Conservation (phyloP, 2,888 invertebrate species). For the Pinctada fucata region DNA sequence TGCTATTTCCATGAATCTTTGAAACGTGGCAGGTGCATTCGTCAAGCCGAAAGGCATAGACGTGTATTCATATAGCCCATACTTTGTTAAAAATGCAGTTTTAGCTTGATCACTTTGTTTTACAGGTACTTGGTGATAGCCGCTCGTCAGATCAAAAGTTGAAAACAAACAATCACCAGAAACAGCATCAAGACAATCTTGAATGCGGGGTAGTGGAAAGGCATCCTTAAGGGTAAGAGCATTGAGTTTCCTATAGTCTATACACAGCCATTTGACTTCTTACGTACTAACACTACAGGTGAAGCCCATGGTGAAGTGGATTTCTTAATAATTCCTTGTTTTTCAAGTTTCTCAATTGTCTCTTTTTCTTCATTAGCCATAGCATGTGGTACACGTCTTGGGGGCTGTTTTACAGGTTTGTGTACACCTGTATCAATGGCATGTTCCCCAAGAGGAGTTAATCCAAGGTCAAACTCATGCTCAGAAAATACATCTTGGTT, state of each 20-base stretch:
- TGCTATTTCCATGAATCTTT: constrained; percentile 34
- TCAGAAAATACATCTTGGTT: constrained; percentile 36
- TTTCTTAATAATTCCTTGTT: constrained; percentile 31
- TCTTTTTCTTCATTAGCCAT: constrained; percentile 39
- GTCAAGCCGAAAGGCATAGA: constrained; percentile 41
- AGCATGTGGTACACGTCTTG: constrained; percentile 41
- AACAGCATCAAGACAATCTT: constrained; percentile 46
- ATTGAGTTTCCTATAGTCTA: constrained; percentile 43
- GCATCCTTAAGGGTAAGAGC: constrained; percentile 40
- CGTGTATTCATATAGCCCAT: constrained; percentile 44
- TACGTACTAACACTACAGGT: constrained; percentile 35
- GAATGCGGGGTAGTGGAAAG: constrained; percentile 44
- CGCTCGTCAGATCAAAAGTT: constrained; percentile 37
- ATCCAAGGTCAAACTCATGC: constrained; percentile 41
- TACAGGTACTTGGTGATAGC: constrained; percentile 48
- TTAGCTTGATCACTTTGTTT: constrained; percentile 36
- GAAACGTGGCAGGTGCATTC: constrained; percentile 30
- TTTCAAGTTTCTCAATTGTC: constrained; percentile 39
- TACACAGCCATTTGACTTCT: constrained; percentile 39
- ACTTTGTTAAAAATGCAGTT: constrained; percentile 46
- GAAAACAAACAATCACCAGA: constrained; percentile 36
- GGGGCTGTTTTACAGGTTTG: constrained; percentile 40
- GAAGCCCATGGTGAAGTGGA: constrained; percentile 40
- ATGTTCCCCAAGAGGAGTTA: constrained; percentile 43
- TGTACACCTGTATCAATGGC: constrained; percentile 37